Conservation (phyloP, 2,888 invertebrate species). For the Lycophotia porphyrea region DNA sequence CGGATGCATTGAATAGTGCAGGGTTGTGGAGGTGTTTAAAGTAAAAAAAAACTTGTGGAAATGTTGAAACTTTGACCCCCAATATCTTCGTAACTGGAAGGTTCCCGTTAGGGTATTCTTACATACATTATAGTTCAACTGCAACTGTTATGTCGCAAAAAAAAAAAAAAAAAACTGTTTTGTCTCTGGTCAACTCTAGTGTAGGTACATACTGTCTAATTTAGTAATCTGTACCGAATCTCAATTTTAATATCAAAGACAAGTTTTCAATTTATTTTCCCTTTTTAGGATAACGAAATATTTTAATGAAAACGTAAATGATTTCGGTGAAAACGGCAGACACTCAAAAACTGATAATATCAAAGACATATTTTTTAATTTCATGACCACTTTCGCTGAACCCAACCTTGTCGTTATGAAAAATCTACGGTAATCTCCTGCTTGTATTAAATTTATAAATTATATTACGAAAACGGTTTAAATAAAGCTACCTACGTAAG, state of each 20-base stretch:
- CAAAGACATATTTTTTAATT: slow-evolving; percentile 57
- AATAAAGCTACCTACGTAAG: slow-evolving; percentile 34
- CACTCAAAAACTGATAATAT: slow-evolving; percentile 47
- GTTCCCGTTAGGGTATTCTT: no score
- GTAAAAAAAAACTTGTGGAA: no score
- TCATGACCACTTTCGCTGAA: slow-evolving; percentile 35
- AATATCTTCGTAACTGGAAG: no score
- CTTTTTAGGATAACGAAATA: slow-evolving; percentile 29
- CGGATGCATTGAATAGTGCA: no score
- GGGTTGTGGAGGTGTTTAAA: no score
- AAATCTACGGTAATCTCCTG: slow-evolving; percentile 47
- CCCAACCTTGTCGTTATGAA: slow-evolving; percentile 42
- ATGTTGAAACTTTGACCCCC: no score
- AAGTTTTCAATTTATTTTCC: slow-evolving; percentile 38
- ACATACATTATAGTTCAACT: no score
- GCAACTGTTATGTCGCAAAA: background rate
- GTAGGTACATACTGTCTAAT: no score
- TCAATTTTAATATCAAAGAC: slow-evolving; percentile 28
- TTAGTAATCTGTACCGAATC: slow-evolving; percentile 1
- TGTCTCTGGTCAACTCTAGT: background rate
- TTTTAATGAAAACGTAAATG: slow-evolving; percentile 59
- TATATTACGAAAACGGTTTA: slow-evolving; percentile 36
- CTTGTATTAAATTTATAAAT: slow-evolving; percentile 53
- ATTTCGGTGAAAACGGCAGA: slow-evolving; percentile 35
- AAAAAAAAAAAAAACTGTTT: background rate